Base-by-base conservation (phyloP, 2,888 invertebrate species). In the Melieria omissa region DNA sequence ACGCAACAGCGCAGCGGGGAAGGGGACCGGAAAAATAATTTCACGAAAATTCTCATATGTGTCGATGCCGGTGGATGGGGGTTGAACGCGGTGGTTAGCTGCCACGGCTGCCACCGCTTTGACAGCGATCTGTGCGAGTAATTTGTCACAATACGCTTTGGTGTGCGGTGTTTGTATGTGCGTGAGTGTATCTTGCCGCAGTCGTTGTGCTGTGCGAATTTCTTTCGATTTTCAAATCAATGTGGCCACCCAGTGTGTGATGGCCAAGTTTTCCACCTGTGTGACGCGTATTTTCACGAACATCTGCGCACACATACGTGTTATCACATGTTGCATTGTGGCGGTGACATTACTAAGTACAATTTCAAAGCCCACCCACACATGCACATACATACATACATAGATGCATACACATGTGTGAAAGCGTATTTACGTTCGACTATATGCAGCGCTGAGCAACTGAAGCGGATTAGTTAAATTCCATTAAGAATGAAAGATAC, bases 381-480 rank as follows among this genome's bases (percentile, higher is more conserved):
- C 9, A 60, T 5, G 42, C 5, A 42, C 45, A 16, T 12, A 49
- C 44, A 16, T 45, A 49, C 47, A 41, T 45, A 65, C 60, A 60
- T 54, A 47, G 54, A 45, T 46, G 58, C 47, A 4, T 29, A 44
- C 8, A 8, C 6, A 10, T 14, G 44, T 68, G 52, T 54, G 62
- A 12, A 6, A 4, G 42, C 44, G 47, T 44, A 54, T 5, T 8
- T 14, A 64, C 49, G 42, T 6, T 12, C 6, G 6, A 8, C 29
- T 42, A 12, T 60, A 8, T 44, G 52, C 47, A 29, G 58, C 45
- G 47, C 64, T 83, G 80, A 45, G 81, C 67, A 69, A 29, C 44
- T 29, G 55, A 73, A 69, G 65, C 65, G 72, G 72, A 73, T 73
- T 73, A 73, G 72, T 73, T 73, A 73, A 73, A 73, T 73, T 73